phyloP scores from a whole-genome alignment of 2,888 invertebrate species.

The Stenodera caucasica region DNA sequence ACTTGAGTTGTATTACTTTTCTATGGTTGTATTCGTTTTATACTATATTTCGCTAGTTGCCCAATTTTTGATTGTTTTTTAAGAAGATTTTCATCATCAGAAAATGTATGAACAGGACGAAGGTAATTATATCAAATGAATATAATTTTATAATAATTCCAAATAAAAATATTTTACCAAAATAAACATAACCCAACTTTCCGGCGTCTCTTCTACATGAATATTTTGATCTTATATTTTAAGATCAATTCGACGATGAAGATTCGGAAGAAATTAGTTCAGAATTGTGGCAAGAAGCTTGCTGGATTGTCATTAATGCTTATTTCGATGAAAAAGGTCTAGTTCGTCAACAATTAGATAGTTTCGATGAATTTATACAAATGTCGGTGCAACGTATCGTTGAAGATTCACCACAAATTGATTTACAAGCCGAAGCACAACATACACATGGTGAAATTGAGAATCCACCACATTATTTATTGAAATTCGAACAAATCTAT shows the following conservation, averaged over 20 bases:
- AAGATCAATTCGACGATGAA: slow-evolving; percentile 73
- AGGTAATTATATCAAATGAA: slow-evolving; percentile 46
- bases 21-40: neutral
- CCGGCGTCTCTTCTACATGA: neutral
- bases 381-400: slow-evolving; percentile 99
- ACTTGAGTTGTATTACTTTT: no score
- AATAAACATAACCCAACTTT: neutral
- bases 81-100: neutral
- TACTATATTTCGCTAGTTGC: no score
- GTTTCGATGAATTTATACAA: slow-evolving; percentile 99
- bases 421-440: slow-evolving; percentile 96
- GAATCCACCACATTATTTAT: slow-evolving; percentile 82
- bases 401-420: slow-evolving; percentile 98
- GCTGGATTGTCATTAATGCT: slow-evolving; percentile 99
- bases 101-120: slow-evolving; percentile 53
- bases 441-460: slow-evolving; percentile 93
- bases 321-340: slow-evolving; percentile 99
- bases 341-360: slow-evolving; percentile 97
- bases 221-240: slow-evolving; percentile 11
- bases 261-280: slow-evolving; percentile 95
- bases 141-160: slow-evolving; percentile 19
- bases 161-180: slow-evolving; percentile 15
- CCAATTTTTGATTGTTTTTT: slow-evolving; percentile 7
- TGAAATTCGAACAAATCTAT: slow-evolving; percentile 99
- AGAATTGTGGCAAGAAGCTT: slow-evolving; percentile 99